Evolutionary conservation across 2,888 invertebrate genomes (phyloP).

Genomic region (Conus canariensis): DNA sequence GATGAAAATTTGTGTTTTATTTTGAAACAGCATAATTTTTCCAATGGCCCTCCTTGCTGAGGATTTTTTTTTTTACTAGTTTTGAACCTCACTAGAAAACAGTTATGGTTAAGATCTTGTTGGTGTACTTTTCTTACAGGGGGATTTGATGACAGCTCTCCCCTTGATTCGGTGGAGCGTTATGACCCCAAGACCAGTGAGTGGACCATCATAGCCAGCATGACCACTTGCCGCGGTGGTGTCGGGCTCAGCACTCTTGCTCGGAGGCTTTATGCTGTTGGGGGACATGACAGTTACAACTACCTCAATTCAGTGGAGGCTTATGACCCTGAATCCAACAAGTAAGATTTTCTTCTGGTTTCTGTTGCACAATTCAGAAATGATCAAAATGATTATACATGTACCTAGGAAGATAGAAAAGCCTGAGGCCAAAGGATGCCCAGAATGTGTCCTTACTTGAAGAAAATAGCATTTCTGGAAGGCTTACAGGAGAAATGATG

Average conservation of each 20-base stretch:
- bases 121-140: conserved; percentile 60
- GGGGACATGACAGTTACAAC: conserved; percentile 80
- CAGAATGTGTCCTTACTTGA: too few species aligned
- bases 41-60: too few species aligned
- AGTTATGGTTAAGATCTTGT: too few species aligned
- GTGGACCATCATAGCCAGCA: conserved; percentile 76
- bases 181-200: conserved; percentile 76
- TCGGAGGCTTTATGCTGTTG: conserved; percentile 79
- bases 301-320: conserved; percentile 80
- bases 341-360: conserved; percentile 63
- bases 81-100: too few species aligned
- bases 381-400: too few species aligned
- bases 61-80: too few species aligned
- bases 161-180: conserved; percentile 79
- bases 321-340: conserved; percentile 79
- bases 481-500: too few species aligned
- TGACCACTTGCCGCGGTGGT: conserved; percentile 78
- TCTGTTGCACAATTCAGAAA: conserved; percentile 51
- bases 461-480: too few species aligned
- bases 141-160: conserved; percentile 81
- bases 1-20: too few species aligned
- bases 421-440: too few species aligned
- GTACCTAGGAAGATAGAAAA: too few species aligned
- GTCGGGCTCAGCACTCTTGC: conserved; percentile 78
- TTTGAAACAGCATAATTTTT: too few species aligned